Evolutionary conservation across 2,113 vertebrate species (phyloP).

Genomic region (Notothenia rossii): DNA sequence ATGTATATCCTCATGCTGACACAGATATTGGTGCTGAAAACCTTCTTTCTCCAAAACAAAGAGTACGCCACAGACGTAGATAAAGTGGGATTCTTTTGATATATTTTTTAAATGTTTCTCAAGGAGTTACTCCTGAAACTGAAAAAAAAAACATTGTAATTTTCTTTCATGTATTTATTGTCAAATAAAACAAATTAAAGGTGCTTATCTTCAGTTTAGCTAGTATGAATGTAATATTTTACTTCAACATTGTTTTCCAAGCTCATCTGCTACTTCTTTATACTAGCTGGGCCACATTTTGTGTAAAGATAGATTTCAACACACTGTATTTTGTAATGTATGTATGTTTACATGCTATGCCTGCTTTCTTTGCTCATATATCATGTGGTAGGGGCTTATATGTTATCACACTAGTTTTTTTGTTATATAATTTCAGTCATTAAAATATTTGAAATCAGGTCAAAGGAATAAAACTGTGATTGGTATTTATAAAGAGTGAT

Average conservation of each 20-base stretch:
- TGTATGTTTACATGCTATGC: not conserved
- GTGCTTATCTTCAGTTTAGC: not conserved
- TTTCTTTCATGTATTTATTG: slow-evolving; percentile 20
- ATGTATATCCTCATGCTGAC: slow-evolving; percentile 44
- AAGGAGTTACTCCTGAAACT: not conserved
- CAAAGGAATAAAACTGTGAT: not conserved
- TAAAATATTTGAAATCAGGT: slow-evolving; percentile 24
- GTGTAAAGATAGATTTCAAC: not conserved
- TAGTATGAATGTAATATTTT: not conserved
- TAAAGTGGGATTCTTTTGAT: not conserved
- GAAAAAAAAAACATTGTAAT: not conserved
- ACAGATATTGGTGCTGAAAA: slow-evolving; percentile 39
- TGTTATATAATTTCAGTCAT: not conserved
- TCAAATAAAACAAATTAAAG: not conserved
- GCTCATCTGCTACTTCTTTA: not conserved
- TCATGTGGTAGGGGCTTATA: not conserved
- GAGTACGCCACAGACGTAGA: slow-evolving; percentile 61
- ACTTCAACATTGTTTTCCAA: not conserved
- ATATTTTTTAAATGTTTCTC: not conserved
- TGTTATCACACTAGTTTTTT: not conserved
- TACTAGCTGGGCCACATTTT: not conserved
- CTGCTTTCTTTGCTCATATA: not conserved
- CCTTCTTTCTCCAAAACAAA: slow-evolving; percentile 66
- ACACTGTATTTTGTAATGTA: not conserved
- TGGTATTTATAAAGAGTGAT: not conserved